phyloP scores from a whole-genome alignment of 1,140 invertebrate species.

The Diorhabda carinulata region DNA sequence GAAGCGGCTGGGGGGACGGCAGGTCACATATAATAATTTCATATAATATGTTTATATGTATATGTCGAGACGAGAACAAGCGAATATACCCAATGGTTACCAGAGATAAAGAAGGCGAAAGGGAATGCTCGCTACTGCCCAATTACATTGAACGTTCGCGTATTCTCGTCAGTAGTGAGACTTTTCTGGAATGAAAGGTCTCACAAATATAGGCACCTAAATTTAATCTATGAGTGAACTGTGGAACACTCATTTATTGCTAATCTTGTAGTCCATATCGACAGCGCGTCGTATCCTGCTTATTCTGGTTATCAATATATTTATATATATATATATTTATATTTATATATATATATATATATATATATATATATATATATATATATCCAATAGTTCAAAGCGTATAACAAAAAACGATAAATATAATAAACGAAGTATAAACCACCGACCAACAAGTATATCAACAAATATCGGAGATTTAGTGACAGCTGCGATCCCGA shows the following conservation, averaged over 20 bases:
- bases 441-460: slow-evolving; percentile 40
- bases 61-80: slow-evolving; percentile 16
- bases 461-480: slow-evolving; percentile 24
- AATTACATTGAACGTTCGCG: slow-evolving; percentile 6
- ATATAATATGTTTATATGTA: not conserved
- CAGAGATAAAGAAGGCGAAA: not conserved
- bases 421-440: slow-evolving; percentile 29
- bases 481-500: slow-evolving; percentile 9
- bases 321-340: too few relatives aligned
- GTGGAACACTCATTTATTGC: slow-evolving; percentile 43
- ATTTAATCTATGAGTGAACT: slow-evolving; percentile 39
- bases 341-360: too few relatives aligned
- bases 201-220: slow-evolving; percentile 44
- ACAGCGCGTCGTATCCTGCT: slow-evolving; percentile 30
- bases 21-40: slow-evolving; percentile 5
- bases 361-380: too few relatives aligned
- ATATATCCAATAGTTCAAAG: not conserved
- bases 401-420: slow-evolving; percentile 36
- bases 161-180: slow-evolving; percentile 20
- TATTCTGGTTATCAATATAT: not conserved
- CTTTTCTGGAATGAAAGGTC: slow-evolving; percentile 14
- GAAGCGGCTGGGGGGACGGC: slow-evolving; percentile 16
- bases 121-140: not conserved
- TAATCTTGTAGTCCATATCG: slow-evolving; percentile 41
- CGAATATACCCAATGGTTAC: not conserved